Evolutionary conservation across 2,888 invertebrate genomes (phyloP).

Genomic region (Cosmopolites sordidus): DNA sequence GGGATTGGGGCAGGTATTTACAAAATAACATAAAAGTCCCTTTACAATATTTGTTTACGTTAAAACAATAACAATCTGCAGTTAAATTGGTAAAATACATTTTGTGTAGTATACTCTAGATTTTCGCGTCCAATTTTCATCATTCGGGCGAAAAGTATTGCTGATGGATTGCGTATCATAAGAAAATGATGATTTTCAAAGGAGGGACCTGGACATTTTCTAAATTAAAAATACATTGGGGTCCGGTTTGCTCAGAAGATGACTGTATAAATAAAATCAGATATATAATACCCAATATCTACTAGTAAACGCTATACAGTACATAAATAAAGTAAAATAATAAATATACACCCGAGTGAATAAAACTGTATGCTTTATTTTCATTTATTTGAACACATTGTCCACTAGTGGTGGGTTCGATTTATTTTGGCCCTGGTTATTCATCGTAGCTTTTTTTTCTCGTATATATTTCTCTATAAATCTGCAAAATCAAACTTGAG

Average conservation of each 20-base stretch:
- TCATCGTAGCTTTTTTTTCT: neutral
- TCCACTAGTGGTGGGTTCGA: constrained; percentile 33
- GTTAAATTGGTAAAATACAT: constrained; percentile 13
- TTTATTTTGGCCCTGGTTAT: constrained; percentile 35
- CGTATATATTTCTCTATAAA: constrained; percentile 15
- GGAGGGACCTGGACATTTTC: no score
- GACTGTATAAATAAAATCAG: no score
- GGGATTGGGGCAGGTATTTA: constrained; percentile 27
- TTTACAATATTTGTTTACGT: constrained; percentile 25
- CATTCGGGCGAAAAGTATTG: neutral
- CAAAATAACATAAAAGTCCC: constrained; percentile 33
- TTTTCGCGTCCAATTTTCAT: neutral
- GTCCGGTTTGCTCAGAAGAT: no score
- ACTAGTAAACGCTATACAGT: no score
- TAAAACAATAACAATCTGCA: constrained; percentile 19
- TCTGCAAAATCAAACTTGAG: constrained; percentile 17
- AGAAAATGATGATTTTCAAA: no score
- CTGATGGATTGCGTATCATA: no score
- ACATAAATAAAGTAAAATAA: no score
- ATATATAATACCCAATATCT: no score
- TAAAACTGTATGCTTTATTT: neutral
- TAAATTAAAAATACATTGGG: no score
- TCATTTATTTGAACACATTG: constrained; percentile 34
- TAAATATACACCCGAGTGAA: constrained; percentile 3
- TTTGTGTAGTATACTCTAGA: constrained; percentile 7